Conservation (phyloP, 2,113 vertebrate genomes). For the Chlorocebus sabaeus region DNA sequence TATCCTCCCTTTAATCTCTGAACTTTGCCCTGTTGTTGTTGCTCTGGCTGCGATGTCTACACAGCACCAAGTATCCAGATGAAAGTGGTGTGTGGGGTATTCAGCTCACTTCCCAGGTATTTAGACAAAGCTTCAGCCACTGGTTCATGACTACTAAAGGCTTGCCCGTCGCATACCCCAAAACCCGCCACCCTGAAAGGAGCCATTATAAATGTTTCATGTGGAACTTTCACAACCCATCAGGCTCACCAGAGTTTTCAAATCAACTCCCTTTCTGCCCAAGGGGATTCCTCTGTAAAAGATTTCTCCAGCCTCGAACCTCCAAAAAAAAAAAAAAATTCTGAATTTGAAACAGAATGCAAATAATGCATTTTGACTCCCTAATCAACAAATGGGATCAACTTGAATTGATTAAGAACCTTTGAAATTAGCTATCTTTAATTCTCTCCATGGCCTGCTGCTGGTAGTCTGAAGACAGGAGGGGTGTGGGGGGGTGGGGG, state of each 20-base stretch:
- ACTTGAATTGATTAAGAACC: constrained; percentile 74
- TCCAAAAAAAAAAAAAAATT: constrained; percentile 19
- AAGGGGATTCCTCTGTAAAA: constrained; percentile 60
- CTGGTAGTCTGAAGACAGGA: neutral
- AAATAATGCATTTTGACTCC: constrained; percentile 70
- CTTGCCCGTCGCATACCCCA: neutral
- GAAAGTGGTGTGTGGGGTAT: neutral
- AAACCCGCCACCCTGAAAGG: constrained; percentile 19
- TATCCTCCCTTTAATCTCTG: accelerated
- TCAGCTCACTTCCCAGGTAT: neutral
- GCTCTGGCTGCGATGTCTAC: neutral
- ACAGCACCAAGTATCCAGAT: neutral
- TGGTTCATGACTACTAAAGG: neutral
- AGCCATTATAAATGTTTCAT: constrained; percentile 55
- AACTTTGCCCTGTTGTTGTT: neutral
- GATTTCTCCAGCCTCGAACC: constrained; percentile 45
- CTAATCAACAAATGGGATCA: constrained; percentile 74
- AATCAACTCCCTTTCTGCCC: constrained; percentile 59
- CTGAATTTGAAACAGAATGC: constrained; percentile 73
- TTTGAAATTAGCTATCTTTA: constrained; percentile 78
- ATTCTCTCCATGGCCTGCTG: constrained; percentile 37
- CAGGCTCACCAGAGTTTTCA: constrained; percentile 59
- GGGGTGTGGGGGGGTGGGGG: neutral
- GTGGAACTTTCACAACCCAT: neutral
- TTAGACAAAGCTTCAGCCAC: neutral